Conservation (phyloP, 2,113 vertebrate genomes). For the Speoplatyrhinus poulsoni region DNA sequence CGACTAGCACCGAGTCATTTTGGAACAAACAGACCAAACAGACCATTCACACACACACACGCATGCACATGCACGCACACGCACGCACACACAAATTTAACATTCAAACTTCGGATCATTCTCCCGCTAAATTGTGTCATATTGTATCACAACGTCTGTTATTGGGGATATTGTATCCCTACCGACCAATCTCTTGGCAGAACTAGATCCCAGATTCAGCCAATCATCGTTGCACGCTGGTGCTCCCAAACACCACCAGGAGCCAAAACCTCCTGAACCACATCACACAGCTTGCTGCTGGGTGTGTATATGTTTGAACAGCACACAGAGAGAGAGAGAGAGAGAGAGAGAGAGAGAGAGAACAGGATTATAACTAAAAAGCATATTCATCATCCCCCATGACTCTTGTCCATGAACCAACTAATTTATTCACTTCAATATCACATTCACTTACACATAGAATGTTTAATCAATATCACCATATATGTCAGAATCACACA, state of each 20-base stretch:
- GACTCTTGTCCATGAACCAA: no score
- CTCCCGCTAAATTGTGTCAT: conserved; percentile 42
- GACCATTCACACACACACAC: conserved; percentile 58
- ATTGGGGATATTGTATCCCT: neutral
- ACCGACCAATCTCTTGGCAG: conserved; percentile 46
- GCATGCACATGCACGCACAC: conserved; percentile 10
- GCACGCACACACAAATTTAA: conserved; percentile 26
- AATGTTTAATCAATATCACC: conserved; percentile 9
- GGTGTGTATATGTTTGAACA: conserved; percentile 2
- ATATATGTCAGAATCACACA: neutral
- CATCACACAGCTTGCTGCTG: conserved; percentile 45
- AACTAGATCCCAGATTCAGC: conserved; percentile 54
- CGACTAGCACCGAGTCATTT: conserved; percentile 73
- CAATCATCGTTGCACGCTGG: conserved; percentile 40
- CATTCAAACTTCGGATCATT: conserved; percentile 50
- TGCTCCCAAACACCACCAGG: conserved; percentile 31
- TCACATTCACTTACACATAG: neutral
- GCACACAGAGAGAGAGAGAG: neutral
- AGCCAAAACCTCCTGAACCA: conserved; percentile 59
- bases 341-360: neutral
- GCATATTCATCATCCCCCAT: no score
- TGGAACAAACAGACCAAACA: conserved; percentile 76
- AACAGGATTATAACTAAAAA: no score
- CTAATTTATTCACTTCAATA: conserved; percentile 7
- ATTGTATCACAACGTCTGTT: conserved; percentile 52